These are phyloP conservation scores for Philotrypesis tridentata DNA, from an alignment of 1,140 invertebrate genomes.

Conservation along the genomic window DNA sequence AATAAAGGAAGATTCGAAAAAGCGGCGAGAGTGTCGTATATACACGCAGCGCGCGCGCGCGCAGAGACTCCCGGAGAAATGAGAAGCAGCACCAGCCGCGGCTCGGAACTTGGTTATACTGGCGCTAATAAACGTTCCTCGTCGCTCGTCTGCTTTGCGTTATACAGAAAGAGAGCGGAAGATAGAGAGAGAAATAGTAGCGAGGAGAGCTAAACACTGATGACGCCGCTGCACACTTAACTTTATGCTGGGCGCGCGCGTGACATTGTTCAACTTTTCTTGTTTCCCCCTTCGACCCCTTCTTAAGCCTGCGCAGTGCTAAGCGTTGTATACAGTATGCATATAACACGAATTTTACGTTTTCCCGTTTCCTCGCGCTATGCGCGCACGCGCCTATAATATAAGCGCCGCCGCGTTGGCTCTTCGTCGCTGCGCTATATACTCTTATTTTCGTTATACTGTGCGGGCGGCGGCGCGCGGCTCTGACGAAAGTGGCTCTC, in stretches of 20 bases:
- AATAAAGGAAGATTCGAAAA: not conserved
- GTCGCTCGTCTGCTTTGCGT: not conserved
- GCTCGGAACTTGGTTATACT: slow-evolving; percentile 13
- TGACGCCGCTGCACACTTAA: not conserved
- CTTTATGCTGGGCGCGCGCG: slow-evolving; percentile 9
- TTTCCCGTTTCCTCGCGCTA: not conserved
- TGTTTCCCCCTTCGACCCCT: slow-evolving; percentile 4
- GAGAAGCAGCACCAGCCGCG: not conserved
- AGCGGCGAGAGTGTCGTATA: not conserved
- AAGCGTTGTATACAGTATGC: no score
- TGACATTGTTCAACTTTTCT: slow-evolving; percentile 21
- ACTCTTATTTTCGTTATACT: not conserved
- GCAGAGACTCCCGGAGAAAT: not conserved
- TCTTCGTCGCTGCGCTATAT: not conserved
- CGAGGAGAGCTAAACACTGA: not conserved
- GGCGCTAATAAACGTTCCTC: slow-evolving; percentile 30
- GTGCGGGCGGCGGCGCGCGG: not conserved
- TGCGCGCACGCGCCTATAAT: not conserved
- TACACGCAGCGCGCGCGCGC: not conserved
- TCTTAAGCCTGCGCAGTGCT: not conserved
- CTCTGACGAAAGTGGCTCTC: not conserved
- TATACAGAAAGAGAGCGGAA: no score
- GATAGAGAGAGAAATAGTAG: no score
- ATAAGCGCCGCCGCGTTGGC: no score
- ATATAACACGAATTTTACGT: slow-evolving; percentile 5